These are phyloP conservation scores for Stegodyphus dumicola DNA, from an alignment of 1,140 invertebrate genomes.

Conservation along the genomic window DNA sequence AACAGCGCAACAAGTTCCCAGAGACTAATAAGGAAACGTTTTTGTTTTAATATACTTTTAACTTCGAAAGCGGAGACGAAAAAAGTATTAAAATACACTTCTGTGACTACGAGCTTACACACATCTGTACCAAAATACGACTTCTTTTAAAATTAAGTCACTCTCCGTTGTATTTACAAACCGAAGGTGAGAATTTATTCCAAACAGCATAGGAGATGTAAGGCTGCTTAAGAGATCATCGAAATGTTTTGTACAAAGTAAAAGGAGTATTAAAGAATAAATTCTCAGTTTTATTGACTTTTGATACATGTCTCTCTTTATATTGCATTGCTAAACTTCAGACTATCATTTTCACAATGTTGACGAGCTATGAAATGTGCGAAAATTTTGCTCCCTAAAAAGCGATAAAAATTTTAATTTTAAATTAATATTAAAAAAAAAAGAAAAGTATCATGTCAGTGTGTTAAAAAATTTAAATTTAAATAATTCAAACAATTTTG, in stretches of 20 bases:
- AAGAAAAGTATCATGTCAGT: too few species aligned
- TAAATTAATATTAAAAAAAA: neutral
- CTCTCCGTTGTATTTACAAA: conserved; percentile 18
- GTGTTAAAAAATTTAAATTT: too few species aligned
- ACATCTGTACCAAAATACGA: conserved; percentile 13
- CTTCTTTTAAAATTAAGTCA: conserved; percentile 31
- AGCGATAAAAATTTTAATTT: neutral
- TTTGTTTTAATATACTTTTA: too few species aligned
- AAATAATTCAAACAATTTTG: too few species aligned
- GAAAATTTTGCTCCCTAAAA: neutral
- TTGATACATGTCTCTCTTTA: neutral
- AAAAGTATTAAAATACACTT: neutral
- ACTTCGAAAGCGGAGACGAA: neutral
- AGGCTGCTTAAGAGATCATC: conserved; percentile 25
- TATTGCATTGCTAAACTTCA: neutral
- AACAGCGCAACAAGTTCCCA: too few species aligned
- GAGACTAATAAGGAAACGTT: too few species aligned
- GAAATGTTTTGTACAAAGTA: conserved; percentile 45
- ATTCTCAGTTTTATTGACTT: conserved; percentile 32
- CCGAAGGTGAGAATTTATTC: neutral
- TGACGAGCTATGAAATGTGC: too few species aligned
- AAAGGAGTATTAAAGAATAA: conserved; percentile 33
- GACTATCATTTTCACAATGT: too few species aligned
- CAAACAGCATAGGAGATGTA: neutral
- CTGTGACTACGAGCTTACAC: conserved; percentile 46